These are phyloP conservation scores for Cephus sareptanus DNA, from an alignment of 2,888 invertebrate genomes.

Conservation along the genomic window DNA sequence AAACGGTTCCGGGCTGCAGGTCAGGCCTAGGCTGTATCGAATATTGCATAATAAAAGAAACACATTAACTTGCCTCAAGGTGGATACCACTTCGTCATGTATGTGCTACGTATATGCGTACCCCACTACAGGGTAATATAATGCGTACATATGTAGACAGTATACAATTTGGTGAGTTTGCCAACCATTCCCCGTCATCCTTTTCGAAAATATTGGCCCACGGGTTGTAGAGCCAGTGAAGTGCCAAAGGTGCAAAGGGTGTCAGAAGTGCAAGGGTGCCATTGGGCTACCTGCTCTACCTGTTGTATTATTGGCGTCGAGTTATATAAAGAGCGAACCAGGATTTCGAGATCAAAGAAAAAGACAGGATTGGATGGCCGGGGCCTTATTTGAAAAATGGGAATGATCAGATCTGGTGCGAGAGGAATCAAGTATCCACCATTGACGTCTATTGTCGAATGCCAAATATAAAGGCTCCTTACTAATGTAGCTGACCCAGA, in stretches of 20 bases:
- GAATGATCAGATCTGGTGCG: slow-evolving; percentile 51
- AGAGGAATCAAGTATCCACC: slow-evolving; percentile 57
- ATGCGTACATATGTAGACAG: neutral
- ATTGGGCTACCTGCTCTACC: slow-evolving; percentile 60
- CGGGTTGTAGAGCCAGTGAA: neutral
- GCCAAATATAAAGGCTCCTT: slow-evolving; percentile 6
- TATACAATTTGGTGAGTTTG: neutral
- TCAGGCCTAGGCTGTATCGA: slow-evolving; percentile 50
- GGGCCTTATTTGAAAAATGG: slow-evolving; percentile 32
- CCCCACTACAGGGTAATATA: neutral
- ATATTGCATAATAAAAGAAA: slow-evolving; percentile 63
- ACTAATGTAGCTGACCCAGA: neutral
- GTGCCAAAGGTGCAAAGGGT: neutral
- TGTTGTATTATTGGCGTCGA: slow-evolving; percentile 38
- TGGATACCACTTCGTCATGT: slow-evolving; percentile 4
- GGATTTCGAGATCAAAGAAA: neutral
- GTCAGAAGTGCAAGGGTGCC: slow-evolving; percentile 26
- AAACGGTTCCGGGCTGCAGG: slow-evolving; percentile 59
- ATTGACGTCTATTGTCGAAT: slow-evolving; percentile 38
- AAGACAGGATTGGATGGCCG: neutral
- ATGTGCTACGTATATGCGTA: neutral
- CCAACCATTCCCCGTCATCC: neutral
- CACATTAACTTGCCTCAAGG: slow-evolving; percentile 28
- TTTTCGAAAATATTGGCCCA: neutral
- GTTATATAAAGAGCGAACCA: neutral